A percentile compares a stretch with the other conserved stretches of the same genome.
phyloP scores from a whole-genome alignment of 2,113 vertebrate species.

The Ctenomys sociabilis region DNA sequence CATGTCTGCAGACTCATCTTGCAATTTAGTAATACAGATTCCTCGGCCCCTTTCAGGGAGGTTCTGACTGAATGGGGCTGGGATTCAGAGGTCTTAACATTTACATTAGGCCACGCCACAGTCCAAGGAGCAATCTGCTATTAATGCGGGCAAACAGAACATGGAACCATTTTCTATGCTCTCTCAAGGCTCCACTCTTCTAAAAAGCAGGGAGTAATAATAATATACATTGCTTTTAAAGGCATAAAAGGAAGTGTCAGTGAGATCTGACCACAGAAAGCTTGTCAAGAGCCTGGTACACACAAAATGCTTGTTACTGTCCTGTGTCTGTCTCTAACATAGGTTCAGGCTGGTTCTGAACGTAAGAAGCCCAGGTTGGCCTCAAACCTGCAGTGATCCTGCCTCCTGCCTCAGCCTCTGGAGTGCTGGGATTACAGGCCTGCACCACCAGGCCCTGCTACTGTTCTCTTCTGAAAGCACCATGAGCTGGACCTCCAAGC shows the following conservation, averaged over 20 bases:
- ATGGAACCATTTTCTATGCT: neutral
- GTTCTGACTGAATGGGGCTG: neutral
- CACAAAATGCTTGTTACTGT: neutral
- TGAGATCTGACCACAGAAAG: neutral
- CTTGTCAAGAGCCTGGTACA: neutral
- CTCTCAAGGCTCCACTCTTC: neutral
- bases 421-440: neutral
- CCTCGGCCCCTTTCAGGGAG: neutral
- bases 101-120: neutral
- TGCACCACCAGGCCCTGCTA: neutral
- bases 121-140: neutral
- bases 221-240: neutral
- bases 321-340: neutral
- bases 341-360: neutral
- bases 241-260: neutral
- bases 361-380: neutral
- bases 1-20: neutral
- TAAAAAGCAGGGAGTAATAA: constrained; percentile 2
- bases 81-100: neutral
- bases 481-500: neutral
- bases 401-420: neutral
- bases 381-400: neutral
- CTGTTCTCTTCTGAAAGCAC: neutral
- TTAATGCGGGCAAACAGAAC: neutral
- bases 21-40: neutral